Conservation (phyloP, 2,797 vertebrate genomes). For the Nyctibius grandis region DNA sequence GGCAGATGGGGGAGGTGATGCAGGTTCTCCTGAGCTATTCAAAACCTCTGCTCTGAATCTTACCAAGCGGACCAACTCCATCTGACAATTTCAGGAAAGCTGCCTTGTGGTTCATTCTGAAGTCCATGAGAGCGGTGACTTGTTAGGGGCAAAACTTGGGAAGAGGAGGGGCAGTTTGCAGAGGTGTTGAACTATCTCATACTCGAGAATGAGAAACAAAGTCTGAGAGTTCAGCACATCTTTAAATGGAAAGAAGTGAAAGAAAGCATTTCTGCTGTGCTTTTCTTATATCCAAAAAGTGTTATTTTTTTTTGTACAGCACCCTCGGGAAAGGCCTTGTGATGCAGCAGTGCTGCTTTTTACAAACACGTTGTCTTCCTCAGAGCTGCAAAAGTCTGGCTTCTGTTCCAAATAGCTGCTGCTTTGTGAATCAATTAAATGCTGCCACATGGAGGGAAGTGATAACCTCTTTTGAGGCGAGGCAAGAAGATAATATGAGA, state of each 20-base stretch:
- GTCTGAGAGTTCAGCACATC: neutral
- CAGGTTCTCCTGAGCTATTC: neutral
- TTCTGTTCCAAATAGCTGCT: conserved; percentile 25
- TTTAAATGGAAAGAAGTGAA: neutral
- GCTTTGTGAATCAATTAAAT: conserved; percentile 39
- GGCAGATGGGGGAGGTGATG: neutral
- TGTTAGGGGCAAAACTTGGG: neutral
- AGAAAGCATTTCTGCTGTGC: neutral
- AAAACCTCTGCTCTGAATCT: neutral
- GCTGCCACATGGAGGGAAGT: conserved; percentile 36
- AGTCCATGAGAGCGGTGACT: neutral
- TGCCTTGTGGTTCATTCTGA: neutral
- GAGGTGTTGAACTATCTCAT: neutral
- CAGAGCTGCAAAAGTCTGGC: neutral
- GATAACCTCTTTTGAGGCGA: conserved; percentile 42
- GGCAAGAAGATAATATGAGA: conserved; percentile 12
- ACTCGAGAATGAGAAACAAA: neutral
- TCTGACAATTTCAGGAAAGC: neutral
- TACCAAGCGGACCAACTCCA: neutral
- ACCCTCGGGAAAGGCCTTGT: neutral
- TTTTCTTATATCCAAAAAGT: neutral
- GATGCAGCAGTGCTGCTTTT: neutral
- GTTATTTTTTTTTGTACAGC: neutral
- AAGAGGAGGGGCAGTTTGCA: neutral
- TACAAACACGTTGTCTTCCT: neutral